Base-by-base conservation (phyloP, 2,797 vertebrate species). In the Lutjanus argentimaculatus region DNA sequence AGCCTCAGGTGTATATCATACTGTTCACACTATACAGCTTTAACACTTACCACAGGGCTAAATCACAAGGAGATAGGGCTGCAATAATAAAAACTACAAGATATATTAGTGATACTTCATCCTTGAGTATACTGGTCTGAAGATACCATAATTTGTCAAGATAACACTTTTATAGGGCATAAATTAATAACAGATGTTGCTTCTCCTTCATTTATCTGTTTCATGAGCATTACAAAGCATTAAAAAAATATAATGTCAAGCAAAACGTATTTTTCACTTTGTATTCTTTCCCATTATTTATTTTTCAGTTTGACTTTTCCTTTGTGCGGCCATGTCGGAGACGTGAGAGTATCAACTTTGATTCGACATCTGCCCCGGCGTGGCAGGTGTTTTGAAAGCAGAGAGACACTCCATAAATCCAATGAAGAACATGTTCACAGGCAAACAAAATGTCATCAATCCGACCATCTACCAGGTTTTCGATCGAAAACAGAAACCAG, bases 401-500 rank as follows among this genome's bases (percentile, higher is more conserved):
- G 78, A 91, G 84, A 91, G 75, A 88, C 91, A 90, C 87, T 89
- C 86, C 80, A 94, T 95, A 92, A 94, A 95, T 93, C 85, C 87
- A 91, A 91, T 84, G 82, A 91, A 83, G 85, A 93, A 89, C 91
- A 94, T 92, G 91, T 94, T 95, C 93, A 86, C 93, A 91, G 92
- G 93, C 92, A 94, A 95, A 94, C 91, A 92, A 93, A 93, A 93
- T 95, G 93, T 95, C 93, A 93, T 95, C 93, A 92, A 87, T 89
- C 90, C 66, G 10, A 91, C 81, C 83, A 82, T 93, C 91, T 89
- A 94, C 88, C 70, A 91, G 90, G 77, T 81, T 88, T 78, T 90
- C 84, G 79, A 94, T 91, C 86, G 62, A 91, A 94, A 94, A 87
- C 91, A 93, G 92, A 92, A 95, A 91, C 84, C 83, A 82, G 68